Evolutionary conservation across 2,888 invertebrate species (phyloP).

Genomic region (Calliopum simillimum): DNA sequence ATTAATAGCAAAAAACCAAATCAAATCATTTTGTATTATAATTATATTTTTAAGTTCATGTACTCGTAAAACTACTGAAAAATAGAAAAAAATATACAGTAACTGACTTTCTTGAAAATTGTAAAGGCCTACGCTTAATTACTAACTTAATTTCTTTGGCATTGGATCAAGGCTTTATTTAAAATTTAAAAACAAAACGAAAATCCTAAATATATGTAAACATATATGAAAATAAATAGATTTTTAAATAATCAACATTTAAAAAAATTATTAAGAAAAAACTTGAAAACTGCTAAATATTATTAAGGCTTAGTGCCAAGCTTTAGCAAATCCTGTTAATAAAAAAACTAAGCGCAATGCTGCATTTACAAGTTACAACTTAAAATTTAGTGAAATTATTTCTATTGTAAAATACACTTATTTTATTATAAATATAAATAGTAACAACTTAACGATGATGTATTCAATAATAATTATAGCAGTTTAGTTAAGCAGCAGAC

Average conservation of each 20-base stretch:
- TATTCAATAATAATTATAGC: no score
- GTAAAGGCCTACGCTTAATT: background rate
- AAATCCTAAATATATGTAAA: no score
- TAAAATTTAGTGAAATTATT: slow-evolving; percentile 3
- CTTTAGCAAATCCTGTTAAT: background rate
- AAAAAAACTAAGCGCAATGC: background rate
- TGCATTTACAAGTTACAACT: background rate
- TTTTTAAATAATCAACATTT: background rate
- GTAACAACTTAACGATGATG: background rate
- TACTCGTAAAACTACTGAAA: no score
- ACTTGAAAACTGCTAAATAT: background rate
- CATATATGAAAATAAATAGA: no score
- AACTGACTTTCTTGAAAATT: background rate
- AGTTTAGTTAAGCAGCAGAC: background rate
- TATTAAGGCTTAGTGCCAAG: background rate
- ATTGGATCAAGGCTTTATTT: slow-evolving; percentile 21
- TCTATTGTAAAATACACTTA: slow-evolving; percentile 18
- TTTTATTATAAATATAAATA: background rate
- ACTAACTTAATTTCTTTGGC: background rate
- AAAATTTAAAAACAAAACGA: background rate
- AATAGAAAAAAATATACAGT: no score
- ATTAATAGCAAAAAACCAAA: no score
- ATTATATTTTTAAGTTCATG: no score
- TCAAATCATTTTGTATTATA: no score
- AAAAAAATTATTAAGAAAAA: background rate